Percentiles rank a stretch among this genome's conserved stretches.
Conservation (phyloP, 2,888 invertebrate genomes). For the Endotricha flammealis region DNA sequence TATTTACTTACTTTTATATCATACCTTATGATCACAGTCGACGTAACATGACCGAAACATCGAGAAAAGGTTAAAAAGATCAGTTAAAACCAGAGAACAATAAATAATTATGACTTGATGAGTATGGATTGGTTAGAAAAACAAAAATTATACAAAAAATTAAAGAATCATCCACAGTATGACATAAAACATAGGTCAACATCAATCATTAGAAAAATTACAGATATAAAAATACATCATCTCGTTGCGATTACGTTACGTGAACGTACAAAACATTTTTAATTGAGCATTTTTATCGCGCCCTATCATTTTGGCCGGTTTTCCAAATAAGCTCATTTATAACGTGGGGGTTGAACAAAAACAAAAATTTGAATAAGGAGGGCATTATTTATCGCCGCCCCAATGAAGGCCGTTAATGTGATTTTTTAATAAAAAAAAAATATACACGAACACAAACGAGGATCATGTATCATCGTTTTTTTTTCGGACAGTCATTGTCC, state of each 20-base stretch:
- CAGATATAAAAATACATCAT: conserved; percentile 1
- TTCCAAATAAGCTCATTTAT: conserved; percentile 78
- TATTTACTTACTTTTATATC: no score
- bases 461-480: conserved; percentile 76
- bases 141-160: no score
- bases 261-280: conserved; percentile 28
- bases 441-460: conserved; percentile 69
- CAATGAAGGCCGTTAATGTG: conserved; percentile 78
- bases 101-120: no score
- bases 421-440: conserved; percentile 74
- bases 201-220: conserved; percentile 10
- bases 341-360: conserved; percentile 73
- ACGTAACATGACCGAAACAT: no score
- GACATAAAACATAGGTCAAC: no score
- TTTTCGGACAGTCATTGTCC: conserved; percentile 75
- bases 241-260: conserved; percentile 1
- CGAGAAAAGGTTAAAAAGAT: no score
- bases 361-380: conserved; percentile 78
- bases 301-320: conserved; percentile 65
- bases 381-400: conserved; percentile 77
- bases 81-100: no score
- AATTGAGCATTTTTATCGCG: conserved; percentile 66
- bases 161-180: no score
- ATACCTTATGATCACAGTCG: no score
- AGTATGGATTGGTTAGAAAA: no score